These are phyloP conservation scores for Falcunculus frontatus DNA, from an alignment of 2,113 vertebrate species.

Conservation along the genomic window DNA sequence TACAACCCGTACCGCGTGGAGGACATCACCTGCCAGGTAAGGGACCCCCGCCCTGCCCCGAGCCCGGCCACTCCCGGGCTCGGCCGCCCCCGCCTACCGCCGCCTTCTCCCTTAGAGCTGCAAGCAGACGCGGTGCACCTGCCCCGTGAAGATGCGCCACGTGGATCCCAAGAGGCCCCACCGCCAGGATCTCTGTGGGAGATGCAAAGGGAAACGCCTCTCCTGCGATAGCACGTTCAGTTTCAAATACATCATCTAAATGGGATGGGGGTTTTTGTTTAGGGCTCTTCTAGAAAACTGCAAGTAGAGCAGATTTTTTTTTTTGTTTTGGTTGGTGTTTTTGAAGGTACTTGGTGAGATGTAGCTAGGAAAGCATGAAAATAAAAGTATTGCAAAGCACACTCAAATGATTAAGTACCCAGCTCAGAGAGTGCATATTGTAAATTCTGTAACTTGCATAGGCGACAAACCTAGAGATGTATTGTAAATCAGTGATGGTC, in stretches of 20 bases:
- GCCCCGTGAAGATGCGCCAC: conserved; percentile 86
- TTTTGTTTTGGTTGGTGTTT: not conserved
- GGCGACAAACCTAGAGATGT: not conserved
- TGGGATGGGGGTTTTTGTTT: not conserved
- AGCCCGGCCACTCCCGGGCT: rapidly evolving
- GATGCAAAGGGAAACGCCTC: conserved; percentile 94
- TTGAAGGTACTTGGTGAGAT: not conserved
- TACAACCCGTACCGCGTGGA: conserved; percentile 96
- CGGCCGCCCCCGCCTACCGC: not conserved
- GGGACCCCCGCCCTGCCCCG: not conserved
- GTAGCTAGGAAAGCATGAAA: conserved; percentile 23
- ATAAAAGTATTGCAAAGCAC: conserved; percentile 57
- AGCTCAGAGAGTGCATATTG: not conserved
- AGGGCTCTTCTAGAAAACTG: not conserved
- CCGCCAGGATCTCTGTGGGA: conserved; percentile 92
- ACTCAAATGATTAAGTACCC: not conserved
- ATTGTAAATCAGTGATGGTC: not conserved
- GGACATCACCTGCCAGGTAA: conserved; percentile 93
- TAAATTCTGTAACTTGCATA: not conserved
- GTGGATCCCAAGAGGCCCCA: conserved; percentile 95
- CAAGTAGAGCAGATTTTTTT: not conserved
- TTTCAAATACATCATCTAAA: conserved; percentile 96
- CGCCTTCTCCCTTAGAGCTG: conserved; percentile 76
- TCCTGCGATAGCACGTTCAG: conserved; percentile 97
- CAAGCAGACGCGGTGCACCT: conserved; percentile 88